phyloP scores from a whole-genome alignment of 2,797 vertebrate genomes.

The Muscicapa striata region DNA sequence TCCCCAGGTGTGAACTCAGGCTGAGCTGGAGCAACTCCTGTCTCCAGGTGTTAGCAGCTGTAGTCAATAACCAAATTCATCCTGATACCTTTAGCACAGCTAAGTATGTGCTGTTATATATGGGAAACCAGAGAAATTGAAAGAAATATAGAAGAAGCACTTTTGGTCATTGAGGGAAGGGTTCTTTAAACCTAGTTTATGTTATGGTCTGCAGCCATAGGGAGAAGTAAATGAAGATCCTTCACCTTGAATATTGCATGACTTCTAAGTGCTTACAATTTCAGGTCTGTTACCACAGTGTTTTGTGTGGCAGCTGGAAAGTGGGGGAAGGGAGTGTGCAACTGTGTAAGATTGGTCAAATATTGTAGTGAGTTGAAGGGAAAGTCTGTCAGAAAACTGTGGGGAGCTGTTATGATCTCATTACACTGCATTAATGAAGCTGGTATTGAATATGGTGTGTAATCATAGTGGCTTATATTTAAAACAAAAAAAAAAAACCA shows the following conservation, averaged over 20 bases:
- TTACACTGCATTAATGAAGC: neutral
- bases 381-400: neutral
- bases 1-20: neutral
- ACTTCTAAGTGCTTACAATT: neutral
- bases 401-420: neutral
- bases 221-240: neutral
- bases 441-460: neutral
- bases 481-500: neutral
- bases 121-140: neutral
- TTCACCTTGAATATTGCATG: neutral
- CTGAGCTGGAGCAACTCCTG: neutral
- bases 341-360: neutral
- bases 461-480: neutral
- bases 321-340: neutral
- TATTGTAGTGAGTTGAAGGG: neutral
- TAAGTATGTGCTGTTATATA: neutral
- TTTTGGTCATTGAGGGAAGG: neutral
- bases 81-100: neutral
- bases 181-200: neutral
- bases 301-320: neutral
- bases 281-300: neutral
- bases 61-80: neutral
- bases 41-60: neutral
- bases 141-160: neutral
- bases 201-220: neutral